A percentile compares a stretch with the other conserved stretches of the same genome.
Evolutionary conservation across 2,113 vertebrate genomes (phyloP).

Genomic region (Sminthopsis crassicaudata): DNA sequence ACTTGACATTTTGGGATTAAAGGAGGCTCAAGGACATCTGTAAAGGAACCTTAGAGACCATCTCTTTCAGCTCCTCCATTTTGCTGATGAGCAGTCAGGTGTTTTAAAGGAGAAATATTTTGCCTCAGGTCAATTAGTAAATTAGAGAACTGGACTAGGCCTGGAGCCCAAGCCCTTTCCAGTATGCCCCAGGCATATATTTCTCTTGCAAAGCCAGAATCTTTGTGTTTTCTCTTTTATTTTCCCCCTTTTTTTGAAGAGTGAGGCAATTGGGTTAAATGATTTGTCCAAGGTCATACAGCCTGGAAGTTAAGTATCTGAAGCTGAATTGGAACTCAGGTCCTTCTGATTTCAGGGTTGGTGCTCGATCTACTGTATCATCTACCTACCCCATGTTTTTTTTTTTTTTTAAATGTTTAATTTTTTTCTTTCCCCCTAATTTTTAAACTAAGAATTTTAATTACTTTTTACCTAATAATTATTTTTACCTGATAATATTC

Average conservation of each 20-base stretch:
- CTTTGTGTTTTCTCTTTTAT: background rate
- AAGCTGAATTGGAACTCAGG: no score
- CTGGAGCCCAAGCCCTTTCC: background rate
- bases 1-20: background rate
- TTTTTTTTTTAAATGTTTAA: no score
- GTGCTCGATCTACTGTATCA: no score
- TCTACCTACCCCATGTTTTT: no score
- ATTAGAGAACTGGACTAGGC: background rate
- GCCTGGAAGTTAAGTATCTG: no score
- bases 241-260: background rate
- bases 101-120: background rate
- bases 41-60: background rate
- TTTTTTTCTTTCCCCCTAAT: background rate
- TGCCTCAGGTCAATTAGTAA: background rate
- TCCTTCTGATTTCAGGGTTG: no score
- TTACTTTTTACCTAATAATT: no score
- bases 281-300: no score
- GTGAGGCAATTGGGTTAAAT: no score
- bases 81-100: background rate
- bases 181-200: background rate
- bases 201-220: background rate
- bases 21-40: background rate
- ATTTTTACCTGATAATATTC: background rate
- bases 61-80: background rate
- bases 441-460: background rate